These are phyloP conservation scores for Apis dorsata DNA, from an alignment of 1,140 invertebrate genomes.

Conservation along the genomic window DNA sequence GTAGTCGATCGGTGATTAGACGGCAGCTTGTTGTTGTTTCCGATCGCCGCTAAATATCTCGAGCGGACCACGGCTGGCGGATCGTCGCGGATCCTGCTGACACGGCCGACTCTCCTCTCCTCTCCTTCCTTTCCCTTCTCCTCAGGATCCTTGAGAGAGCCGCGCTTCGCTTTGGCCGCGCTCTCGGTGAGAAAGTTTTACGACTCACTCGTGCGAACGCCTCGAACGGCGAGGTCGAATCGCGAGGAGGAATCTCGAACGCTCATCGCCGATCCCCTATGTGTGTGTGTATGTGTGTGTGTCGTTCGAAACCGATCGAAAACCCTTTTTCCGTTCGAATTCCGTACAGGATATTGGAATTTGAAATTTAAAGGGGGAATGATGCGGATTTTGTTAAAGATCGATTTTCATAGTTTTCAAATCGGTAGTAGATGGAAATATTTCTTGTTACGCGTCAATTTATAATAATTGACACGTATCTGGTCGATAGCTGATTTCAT, in stretches of 20 bases:
- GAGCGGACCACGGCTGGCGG: slow-evolving; percentile 2
- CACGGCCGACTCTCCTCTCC: not conserved
- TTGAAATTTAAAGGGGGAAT: too few species aligned
- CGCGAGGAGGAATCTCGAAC: slow-evolving; percentile 41
- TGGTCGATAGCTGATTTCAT: not conserved
- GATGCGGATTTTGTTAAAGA: not conserved
- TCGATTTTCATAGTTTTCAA: too few species aligned
- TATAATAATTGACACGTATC: not conserved
- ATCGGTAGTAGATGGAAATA: too few species aligned
- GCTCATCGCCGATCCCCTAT: slow-evolving; percentile 21
- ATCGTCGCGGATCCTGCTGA: slow-evolving; percentile 39
- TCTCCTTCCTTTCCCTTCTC: not conserved
- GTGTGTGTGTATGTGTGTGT: not conserved
- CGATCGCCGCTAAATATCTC: slow-evolving; percentile 76
- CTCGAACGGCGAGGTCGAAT: slow-evolving; percentile 28
- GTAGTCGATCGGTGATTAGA: slow-evolving; percentile 74
- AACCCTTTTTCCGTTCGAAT: too few species aligned
- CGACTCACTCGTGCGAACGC: slow-evolving; percentile 56
- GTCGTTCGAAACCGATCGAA: not conserved
- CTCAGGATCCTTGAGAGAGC: slow-evolving; percentile 36
- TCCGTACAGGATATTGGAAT: too few species aligned
- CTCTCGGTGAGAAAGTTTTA: slow-evolving; percentile 53
- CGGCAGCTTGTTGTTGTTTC: slow-evolving; percentile 74
- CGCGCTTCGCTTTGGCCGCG: slow-evolving; percentile 33
- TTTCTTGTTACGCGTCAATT: not conserved